phyloP scores from a whole-genome alignment of 2,797 vertebrate genomes.

The Gallinago solitaria region DNA sequence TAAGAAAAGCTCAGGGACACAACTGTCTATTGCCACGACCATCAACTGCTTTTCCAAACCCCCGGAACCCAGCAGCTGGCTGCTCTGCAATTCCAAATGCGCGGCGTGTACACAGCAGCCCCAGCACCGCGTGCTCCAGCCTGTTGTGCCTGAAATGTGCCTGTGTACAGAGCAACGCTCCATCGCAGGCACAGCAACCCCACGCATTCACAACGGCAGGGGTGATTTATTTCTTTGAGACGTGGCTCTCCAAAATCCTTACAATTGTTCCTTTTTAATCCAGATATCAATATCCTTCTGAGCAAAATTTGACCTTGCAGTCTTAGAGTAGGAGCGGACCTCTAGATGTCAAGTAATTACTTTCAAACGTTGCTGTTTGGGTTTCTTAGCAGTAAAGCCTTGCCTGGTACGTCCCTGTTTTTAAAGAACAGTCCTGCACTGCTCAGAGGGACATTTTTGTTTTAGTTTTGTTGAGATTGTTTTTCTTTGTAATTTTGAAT shows the following conservation, averaged over 20 bases:
- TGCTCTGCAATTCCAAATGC: neutral
- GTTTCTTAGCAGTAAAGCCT: neutral
- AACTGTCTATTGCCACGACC: neutral
- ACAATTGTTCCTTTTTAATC: neutral
- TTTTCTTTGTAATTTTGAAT: neutral
- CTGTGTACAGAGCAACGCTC: neutral
- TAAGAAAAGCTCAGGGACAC: constrained; percentile 9
- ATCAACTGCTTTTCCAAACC: constrained; percentile 1
- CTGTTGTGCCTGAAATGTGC: neutral
- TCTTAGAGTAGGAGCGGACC: neutral
- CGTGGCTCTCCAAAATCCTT: neutral
- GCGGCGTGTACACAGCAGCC: neutral
- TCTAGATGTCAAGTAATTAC: constrained; percentile 13
- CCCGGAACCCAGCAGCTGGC: constrained; percentile 22
- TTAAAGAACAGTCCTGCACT: neutral
- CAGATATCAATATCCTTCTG: neutral
- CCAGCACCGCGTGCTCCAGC: neutral
- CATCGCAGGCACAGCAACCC: neutral
- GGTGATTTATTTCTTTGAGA: constrained; percentile 11
- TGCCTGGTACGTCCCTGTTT: neutral
- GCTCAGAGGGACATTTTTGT: neutral
- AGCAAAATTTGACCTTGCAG: constrained; percentile 18
- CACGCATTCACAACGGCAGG: rapidly evolving
- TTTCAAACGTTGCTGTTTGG: neutral
- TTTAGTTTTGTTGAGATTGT: neutral